Evolutionary conservation across 2,888 invertebrate genomes (phyloP).

Genomic region (Steromphala cineraria): DNA sequence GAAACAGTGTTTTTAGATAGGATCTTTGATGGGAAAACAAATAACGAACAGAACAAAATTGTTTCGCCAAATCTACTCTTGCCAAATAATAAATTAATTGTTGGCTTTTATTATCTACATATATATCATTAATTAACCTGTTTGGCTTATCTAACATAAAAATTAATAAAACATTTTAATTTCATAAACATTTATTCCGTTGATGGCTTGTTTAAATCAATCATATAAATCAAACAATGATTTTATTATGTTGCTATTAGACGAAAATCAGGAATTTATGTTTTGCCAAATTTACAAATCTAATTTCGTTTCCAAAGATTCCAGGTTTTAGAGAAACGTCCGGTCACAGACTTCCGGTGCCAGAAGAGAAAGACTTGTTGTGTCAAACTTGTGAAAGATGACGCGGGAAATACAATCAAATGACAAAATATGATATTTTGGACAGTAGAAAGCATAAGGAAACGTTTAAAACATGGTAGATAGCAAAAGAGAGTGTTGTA

Average conservation of each 20-base stretch:
- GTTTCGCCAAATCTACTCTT: no score
- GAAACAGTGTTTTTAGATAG: no score
- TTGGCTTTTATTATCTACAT: no score
- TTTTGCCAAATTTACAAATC: background rate
- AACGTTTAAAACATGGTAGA: background rate
- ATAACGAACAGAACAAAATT: no score
- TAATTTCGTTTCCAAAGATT: background rate
- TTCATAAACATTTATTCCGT: no score
- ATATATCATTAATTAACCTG: no score
- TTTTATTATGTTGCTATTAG: background rate
- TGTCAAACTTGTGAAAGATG: background rate
- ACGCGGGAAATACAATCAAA: background rate
- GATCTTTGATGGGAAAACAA: no score
- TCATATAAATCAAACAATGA: no score
- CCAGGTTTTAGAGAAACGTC: background rate
- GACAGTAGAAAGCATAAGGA: background rate
- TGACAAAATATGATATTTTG: background rate
- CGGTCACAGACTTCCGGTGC: background rate
- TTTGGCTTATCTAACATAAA: no score
- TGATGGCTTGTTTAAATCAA: no score
- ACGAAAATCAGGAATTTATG: background rate
- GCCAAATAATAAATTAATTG: no score
- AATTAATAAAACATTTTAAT: no score
- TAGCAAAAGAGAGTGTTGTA: background rate
- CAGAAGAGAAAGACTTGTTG: conserved; percentile 2